Conservation (phyloP, 2,888 invertebrate species). For the Drosophila percnosoma region DNA sequence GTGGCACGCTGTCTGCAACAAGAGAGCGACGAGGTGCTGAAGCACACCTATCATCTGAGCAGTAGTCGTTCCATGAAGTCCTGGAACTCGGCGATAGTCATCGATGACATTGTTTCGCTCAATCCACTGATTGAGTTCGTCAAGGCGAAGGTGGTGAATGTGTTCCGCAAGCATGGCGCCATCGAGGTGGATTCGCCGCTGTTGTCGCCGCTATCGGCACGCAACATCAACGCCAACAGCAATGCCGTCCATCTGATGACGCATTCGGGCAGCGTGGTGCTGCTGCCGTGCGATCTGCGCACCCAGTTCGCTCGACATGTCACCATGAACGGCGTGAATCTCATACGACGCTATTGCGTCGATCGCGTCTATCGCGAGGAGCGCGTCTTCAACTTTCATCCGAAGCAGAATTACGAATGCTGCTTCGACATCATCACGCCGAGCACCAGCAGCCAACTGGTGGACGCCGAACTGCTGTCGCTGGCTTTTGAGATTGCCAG, state of each 20-base stretch:
- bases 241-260: slow-evolving; percentile 93
- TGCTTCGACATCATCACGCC: slow-evolving; percentile 97
- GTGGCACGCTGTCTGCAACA: slow-evolving; percentile 85
- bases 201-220: slow-evolving; percentile 89
- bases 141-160: slow-evolving; percentile 85
- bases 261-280: slow-evolving; percentile 92
- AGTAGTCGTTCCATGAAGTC: slow-evolving; percentile 81
- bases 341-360: slow-evolving; percentile 93
- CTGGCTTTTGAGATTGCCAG: slow-evolving; percentile 91
- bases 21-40: slow-evolving; percentile 85
- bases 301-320: slow-evolving; percentile 93
- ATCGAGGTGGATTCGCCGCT: slow-evolving; percentile 91
- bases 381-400: slow-evolving; percentile 92
- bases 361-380: slow-evolving; percentile 94
- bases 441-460: slow-evolving; percentile 89
- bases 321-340: slow-evolving; percentile 91
- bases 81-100: slow-evolving; percentile 78
- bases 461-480: slow-evolving; percentile 94
- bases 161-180: slow-evolving; percentile 93
- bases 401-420: slow-evolving; percentile 94
- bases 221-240: slow-evolving; percentile 80
- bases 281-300: slow-evolving; percentile 93
- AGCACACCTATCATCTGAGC: slow-evolving; percentile 92
- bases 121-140: slow-evolving; percentile 84
- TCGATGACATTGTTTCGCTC: slow-evolving; percentile 84